Evolutionary conservation across 2,888 invertebrate genomes (phyloP), one percentile per base, ranked within the genome.

Genomic region (Drosophila quinaria): DNA sequence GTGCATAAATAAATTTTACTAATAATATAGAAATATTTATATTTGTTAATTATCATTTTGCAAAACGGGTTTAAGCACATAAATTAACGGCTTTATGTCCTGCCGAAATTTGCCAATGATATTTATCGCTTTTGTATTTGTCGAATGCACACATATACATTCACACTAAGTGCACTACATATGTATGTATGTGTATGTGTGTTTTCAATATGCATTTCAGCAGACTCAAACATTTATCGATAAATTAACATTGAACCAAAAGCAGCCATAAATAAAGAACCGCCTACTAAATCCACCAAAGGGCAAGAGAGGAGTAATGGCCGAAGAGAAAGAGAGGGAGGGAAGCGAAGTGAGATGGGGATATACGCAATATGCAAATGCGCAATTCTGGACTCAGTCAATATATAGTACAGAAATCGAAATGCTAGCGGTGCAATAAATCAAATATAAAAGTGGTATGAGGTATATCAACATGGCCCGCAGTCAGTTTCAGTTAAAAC

Each of bases 381-480:
- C 25, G 72, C 29, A 68, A 58, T 64, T 52, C 56, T 58, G 59
- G 19, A 55, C 49, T 69, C 63, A 65, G 70, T 74, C 74, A 74
- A 74, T 70, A 22, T 22, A 22, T 22, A 22, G 22, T 22, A 74
- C 62, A 31, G 44, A 64, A 47, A 54, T 70, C 49, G 73, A 70
- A 74, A 65, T 64, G 49, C 72, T 33, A 11, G 44, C 73, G 49
- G 39, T 33, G 35, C 13, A 13, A 74, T 74, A 74, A 74, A 74
- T 74, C 74, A 74, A 49, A 72, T 61, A 61, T 65, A 56, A 46
- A 47, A 29, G 4, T 25, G 37, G 44, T 22, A 44, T 33, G 42
- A 33, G 42, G 10, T 44, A 73, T 64, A 70, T 69, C 56, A 64
- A 50, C 51, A 73, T 55, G 17, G 22, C 52, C 56, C 31, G 17